A percentile compares a stretch with the other conserved stretches of the same genome.
Evolutionary conservation across 2,797 vertebrate genomes (phyloP).

Genomic region (Esox lucius): DNA sequence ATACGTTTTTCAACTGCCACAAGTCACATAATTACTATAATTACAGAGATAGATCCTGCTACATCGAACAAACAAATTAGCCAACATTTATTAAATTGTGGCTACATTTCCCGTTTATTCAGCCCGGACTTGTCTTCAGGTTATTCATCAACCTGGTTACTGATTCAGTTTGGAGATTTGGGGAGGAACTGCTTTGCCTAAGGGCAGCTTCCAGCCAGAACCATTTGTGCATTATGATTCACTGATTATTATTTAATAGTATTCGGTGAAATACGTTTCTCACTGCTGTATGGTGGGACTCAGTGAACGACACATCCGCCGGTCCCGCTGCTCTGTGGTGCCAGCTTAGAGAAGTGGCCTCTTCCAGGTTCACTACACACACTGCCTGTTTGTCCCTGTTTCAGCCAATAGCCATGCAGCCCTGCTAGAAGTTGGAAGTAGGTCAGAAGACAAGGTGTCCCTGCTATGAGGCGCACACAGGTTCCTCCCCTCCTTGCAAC

Average conservation of each 20-base stretch:
- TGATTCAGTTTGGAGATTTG: not conserved
- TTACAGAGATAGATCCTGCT: too few species aligned
- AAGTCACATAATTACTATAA: too few species aligned
- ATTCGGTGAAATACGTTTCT: not conserved
- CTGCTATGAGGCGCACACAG: slow-evolving; percentile 23
- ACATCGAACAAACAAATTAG: too few species aligned
- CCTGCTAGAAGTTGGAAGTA: slow-evolving; percentile 51
- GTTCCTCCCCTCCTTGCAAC: not conserved
- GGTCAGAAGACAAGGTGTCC: slow-evolving; percentile 41
- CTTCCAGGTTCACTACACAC: slow-evolving; percentile 16
- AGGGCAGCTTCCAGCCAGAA: not conserved
- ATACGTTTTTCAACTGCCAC: too few species aligned
- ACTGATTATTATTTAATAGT: not conserved
- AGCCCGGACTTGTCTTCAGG: too few species aligned
- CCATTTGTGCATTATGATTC: not conserved
- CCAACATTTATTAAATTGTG: too few species aligned
- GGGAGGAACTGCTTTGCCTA: not conserved
- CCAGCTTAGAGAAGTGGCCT: not conserved
- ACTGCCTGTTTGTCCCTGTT: slow-evolving; percentile 9
- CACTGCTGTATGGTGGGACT: not conserved
- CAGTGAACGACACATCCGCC: slow-evolving; percentile 1
- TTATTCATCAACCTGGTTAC: too few species aligned
- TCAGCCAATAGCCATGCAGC: slow-evolving; percentile 19
- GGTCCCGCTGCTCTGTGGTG: not conserved
- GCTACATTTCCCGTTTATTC: too few species aligned